Evolutionary conservation across 2,797 vertebrate genomes (phyloP).

Genomic region (Pempheris klunzingeri): DNA sequence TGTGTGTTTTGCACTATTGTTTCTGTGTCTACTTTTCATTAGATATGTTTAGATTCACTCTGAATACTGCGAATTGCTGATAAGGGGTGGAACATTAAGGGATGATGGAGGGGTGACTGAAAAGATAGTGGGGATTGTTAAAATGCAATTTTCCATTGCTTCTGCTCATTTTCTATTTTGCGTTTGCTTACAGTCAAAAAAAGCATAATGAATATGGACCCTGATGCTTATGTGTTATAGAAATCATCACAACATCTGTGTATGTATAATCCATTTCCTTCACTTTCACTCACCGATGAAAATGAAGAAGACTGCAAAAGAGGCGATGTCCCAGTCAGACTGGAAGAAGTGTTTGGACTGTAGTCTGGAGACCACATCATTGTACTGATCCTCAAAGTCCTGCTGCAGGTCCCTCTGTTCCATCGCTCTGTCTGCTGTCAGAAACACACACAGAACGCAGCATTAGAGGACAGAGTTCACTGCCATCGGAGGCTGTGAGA

Average conservation of each 20-base stretch:
- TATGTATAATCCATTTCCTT: background rate
- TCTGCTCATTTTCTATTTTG: background rate
- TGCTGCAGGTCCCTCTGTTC: conserved; percentile 55
- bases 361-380: conserved; percentile 84
- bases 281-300: conserved; percentile 85
- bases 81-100: background rate
- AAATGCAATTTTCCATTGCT: background rate
- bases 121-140: background rate
- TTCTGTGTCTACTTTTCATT: no score
- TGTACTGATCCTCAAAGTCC: conserved; percentile 81
- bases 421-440: conserved; percentile 18
- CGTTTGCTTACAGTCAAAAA: background rate
- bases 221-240: background rate
- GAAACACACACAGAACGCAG: background rate
- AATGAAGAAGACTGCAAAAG: conserved; percentile 87
- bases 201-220: background rate
- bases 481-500: no score
- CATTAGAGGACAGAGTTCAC: no score
- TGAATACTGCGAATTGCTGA: background rate
- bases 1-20: no score
- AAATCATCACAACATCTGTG: background rate
- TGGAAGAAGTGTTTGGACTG: conserved; percentile 86
- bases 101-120: background rate
- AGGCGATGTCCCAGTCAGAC: conserved; percentile 89
- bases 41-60: no score